Conservation (phyloP, 2,797 vertebrate genomes). For the Poeciliopsis paucimaculata region DNA sequence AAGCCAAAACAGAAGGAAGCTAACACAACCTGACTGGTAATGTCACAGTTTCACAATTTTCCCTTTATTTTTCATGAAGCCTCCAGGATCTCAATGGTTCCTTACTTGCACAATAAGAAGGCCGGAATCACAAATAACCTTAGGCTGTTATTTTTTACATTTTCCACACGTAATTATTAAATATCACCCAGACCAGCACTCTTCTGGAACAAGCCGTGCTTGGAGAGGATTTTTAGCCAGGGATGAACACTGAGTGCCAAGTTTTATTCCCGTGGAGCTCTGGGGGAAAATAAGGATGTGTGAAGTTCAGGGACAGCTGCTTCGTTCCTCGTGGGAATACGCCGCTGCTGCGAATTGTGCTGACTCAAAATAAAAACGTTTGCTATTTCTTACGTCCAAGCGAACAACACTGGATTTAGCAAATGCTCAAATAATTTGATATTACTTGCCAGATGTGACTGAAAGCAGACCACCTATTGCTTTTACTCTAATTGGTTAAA, state of each 20-base stretch:
- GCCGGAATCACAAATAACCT: background rate
- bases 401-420: background rate
- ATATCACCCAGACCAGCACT: background rate
- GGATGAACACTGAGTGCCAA: background rate
- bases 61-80: background rate
- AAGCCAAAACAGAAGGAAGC: constrained; percentile 16
- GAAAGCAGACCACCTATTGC: constrained; percentile 7
- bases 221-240: background rate
- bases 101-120: background rate
- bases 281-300: background rate
- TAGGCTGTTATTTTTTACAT: background rate
- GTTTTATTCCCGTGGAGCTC: constrained; percentile 2
- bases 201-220: background rate
- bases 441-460: background rate
- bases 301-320: background rate
- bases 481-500: constrained; percentile 3
- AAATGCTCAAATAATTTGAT: background rate
- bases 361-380: background rate
- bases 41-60: background rate
- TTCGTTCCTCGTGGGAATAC: background rate
- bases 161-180: background rate
- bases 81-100: background rate
- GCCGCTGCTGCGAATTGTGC: background rate
- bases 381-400: background rate
- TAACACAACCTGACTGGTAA: background rate